Evolutionary conservation across 2,113 vertebrate genomes (phyloP).

Genomic region (Macquaria australasica): DNA sequence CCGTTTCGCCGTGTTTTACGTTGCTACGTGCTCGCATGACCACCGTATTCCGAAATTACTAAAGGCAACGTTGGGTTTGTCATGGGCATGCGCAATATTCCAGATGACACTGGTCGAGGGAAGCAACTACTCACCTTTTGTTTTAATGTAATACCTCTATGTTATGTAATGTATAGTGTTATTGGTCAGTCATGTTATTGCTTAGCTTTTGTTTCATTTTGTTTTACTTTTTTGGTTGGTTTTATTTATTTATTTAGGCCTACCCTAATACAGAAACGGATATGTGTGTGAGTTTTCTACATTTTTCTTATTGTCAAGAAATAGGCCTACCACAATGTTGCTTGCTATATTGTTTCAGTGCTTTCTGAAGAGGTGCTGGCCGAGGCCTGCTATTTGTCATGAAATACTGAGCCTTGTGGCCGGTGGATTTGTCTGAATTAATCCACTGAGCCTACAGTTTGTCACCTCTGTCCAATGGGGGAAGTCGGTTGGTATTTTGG

Average conservation of each 20-base stretch:
- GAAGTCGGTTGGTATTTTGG: conserved; percentile 38
- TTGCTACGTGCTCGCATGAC: background rate
- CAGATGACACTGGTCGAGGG: no score
- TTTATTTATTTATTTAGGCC: background rate
- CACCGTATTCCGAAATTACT: background rate
- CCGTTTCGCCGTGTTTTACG: background rate
- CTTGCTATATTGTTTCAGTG: background rate
- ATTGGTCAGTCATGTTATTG: background rate
- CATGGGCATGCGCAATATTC: conserved; percentile 31
- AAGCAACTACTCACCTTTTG: no score
- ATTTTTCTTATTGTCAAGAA: background rate
- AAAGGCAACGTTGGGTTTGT: conserved; percentile 19
- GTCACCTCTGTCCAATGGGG: conserved; percentile 1
- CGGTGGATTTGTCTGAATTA: conserved; percentile 32
- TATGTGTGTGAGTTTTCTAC: background rate
- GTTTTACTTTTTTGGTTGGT: background rate
- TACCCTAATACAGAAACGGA: background rate
- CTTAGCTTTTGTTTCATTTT: background rate
- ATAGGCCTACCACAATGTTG: background rate
- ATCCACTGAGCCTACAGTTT: conserved; percentile 23
- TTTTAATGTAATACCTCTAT: background rate
- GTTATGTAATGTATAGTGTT: background rate
- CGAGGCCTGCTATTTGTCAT: background rate
- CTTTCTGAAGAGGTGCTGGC: background rate
- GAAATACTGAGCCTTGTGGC: background rate